phyloP scores from a whole-genome alignment of 2,797 vertebrate genomes.

The Eupleurogrammus muticus region DNA sequence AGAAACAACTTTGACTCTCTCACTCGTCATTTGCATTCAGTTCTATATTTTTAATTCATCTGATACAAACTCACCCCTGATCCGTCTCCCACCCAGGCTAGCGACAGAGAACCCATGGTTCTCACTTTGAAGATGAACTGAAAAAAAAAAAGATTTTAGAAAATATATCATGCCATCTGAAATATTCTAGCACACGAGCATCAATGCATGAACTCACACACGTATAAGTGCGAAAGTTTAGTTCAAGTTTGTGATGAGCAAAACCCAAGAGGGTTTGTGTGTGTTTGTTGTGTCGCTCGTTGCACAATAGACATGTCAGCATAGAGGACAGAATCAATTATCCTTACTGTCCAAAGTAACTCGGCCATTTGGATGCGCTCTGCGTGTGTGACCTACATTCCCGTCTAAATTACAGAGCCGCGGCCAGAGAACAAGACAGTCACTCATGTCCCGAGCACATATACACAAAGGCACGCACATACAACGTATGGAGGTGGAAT shows the following conservation, averaged over 20 bases:
- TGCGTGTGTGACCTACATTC: constrained; percentile 79
- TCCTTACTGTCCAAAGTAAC: constrained; percentile 61
- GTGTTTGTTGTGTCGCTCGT: neutral
- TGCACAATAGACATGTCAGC: constrained; percentile 11
- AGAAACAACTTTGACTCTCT: neutral
- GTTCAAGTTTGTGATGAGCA: constrained; percentile 4
- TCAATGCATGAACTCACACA: neutral
- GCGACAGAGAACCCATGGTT: constrained; percentile 88
- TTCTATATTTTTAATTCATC: neutral
- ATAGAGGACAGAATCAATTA: constrained; percentile 47
- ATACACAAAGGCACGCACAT: neutral
- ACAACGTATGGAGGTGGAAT: neutral
- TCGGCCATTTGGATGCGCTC: constrained; percentile 67
- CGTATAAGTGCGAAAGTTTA: neutral
- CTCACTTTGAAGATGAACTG: constrained; percentile 90
- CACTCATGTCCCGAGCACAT: constrained; percentile 38
- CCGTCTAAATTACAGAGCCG: constrained; percentile 64
- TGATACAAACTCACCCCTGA: constrained; percentile 88
- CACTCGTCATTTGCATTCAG: neutral
- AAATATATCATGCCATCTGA: neutral
- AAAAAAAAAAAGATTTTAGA: constrained; percentile 9
- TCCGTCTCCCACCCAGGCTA: constrained; percentile 94
- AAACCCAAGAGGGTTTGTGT: constrained; percentile 5
- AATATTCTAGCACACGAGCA: constrained; percentile 5
- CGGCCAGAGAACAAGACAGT: constrained; percentile 61